Conservation (phyloP, 2,888 invertebrate genomes). For the Entomobrya proxima region DNA sequence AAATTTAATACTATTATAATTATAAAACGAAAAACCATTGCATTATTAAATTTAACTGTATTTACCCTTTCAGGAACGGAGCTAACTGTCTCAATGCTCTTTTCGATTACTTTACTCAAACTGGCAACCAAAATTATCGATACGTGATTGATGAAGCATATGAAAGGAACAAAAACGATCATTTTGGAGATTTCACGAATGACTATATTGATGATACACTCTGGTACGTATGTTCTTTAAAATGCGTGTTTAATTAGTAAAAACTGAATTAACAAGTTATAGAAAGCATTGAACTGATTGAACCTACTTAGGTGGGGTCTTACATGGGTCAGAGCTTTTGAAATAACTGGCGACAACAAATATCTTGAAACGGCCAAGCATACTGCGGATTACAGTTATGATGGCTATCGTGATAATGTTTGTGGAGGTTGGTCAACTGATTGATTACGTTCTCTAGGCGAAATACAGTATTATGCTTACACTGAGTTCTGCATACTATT, state of each 20-base stretch:
- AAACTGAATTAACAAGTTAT: too few species aligned
- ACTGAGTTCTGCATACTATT: too few species aligned
- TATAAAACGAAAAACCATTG: too few species aligned
- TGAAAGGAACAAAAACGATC: slow-evolving; percentile 69
- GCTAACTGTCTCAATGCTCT: slow-evolving; percentile 72
- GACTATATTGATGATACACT: slow-evolving; percentile 67
- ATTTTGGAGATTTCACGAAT: slow-evolving; percentile 72
- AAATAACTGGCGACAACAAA: slow-evolving; percentile 70
- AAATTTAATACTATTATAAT: too few species aligned
- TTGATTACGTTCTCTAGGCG: too few species aligned
- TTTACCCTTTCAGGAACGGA: slow-evolving; percentile 66
- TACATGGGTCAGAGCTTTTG: slow-evolving; percentile 72
- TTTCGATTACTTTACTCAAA: slow-evolving; percentile 69
- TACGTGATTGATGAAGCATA: slow-evolving; percentile 71
- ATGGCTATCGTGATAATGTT: slow-evolving; percentile 69
- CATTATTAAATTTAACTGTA: too few species aligned
- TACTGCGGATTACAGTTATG: slow-evolving; percentile 70
- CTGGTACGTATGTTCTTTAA: slow-evolving; percentile 5
- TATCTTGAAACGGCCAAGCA: slow-evolving; percentile 72
- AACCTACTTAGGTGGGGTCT: slow-evolving; percentile 74
- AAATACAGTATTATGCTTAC: too few species aligned
- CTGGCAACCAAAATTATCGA: slow-evolving; percentile 57
- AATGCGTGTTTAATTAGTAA: not conserved
- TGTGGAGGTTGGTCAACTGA: slow-evolving; percentile 73
- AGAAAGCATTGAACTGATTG: too few species aligned